Evolutionary conservation across 2,888 invertebrate species (phyloP).

Genomic region (Tineola bisselliella): DNA sequence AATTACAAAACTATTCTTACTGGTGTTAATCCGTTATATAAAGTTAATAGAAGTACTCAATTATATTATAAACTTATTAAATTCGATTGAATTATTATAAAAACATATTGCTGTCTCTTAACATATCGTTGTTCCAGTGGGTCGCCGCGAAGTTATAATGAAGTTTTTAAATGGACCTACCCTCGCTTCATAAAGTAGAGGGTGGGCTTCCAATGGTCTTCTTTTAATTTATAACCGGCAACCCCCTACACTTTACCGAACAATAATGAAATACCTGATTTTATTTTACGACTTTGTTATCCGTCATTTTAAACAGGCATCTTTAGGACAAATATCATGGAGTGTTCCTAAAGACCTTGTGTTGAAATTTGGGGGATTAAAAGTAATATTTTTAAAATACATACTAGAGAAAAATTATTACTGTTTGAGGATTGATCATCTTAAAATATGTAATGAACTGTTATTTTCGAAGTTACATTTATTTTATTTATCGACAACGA

Average conservation of each 20-base stretch:
- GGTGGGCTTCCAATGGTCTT: constrained; percentile 34
- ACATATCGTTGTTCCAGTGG: constrained; percentile 17
- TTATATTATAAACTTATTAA: not conserved
- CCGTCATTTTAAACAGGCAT: not conserved
- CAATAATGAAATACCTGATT: constrained; percentile 9
- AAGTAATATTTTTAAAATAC: no score
- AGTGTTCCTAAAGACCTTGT: no score
- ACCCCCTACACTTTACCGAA: constrained; percentile 15
- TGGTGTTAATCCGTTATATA: no score
- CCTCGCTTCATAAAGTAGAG: constrained; percentile 33
- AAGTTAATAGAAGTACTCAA: no score
- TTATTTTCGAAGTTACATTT: no score
- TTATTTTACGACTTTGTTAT: not conserved
- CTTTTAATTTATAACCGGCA: constrained; percentile 38
- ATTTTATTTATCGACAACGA: no score
- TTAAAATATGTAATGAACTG: no score
- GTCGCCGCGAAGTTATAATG: constrained; percentile 39
- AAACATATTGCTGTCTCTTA: not conserved
- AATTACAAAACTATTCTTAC: no score
- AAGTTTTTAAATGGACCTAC: constrained; percentile 46
- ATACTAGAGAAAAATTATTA: no score
- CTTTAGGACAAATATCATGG: no score
- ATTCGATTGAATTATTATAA: not conserved
- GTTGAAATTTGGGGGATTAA: no score
- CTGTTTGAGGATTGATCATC: no score